Evolutionary conservation across 2,797 vertebrate genomes (phyloP), one percentile per base, ranked within the genome.

Genomic region (Oreortyx pictus): DNA sequence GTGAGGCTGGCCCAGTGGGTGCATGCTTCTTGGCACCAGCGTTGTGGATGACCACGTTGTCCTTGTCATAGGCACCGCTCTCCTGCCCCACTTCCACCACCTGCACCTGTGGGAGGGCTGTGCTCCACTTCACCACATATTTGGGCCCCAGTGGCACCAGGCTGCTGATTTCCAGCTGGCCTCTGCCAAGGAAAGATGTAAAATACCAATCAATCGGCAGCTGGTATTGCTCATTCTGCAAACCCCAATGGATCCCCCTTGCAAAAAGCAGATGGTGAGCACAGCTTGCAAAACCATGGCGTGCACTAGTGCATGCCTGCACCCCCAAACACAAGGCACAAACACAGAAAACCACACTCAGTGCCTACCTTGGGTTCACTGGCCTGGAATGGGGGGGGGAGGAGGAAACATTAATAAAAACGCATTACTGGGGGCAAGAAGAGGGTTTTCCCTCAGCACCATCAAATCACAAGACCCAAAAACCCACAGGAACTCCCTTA

Each of bases 1-100:
- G 97, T 0, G 97, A 95, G 3, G 95, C 37, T 84, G 96, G 97
- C 85, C 97, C 96, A 1, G 88, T 39, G 0, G 97, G 94, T 8
- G 92, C 92, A 15, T 96, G 95, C 39, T 97, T 98, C 96, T 97
- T 98, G 89, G 97, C 73, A 0, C 98, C 97, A 0, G 98, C 95
- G 1, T 97, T 98, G 84, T 98, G 98, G 76, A 92, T 87, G 50
- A 97, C 92, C 0, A 97, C 49, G 5, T 96, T 87, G 64, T 99
- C 98, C 96, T 98, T 98, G 95, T 97, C 97, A 0, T 97, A 97
- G 59, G 96, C 35, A 4, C 97, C 92, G 1, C 96, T 94, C 47
- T 99, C 99, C 97, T 99, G 98, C 9, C 99, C 98, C 79, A 99
- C 98, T 95, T 99, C 99, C 23, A 99, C 98, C n/a, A 99, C 99